Base-by-base conservation (phyloP, 1,140 invertebrate genomes). In the Caenorhabditis tropicalis region DNA sequence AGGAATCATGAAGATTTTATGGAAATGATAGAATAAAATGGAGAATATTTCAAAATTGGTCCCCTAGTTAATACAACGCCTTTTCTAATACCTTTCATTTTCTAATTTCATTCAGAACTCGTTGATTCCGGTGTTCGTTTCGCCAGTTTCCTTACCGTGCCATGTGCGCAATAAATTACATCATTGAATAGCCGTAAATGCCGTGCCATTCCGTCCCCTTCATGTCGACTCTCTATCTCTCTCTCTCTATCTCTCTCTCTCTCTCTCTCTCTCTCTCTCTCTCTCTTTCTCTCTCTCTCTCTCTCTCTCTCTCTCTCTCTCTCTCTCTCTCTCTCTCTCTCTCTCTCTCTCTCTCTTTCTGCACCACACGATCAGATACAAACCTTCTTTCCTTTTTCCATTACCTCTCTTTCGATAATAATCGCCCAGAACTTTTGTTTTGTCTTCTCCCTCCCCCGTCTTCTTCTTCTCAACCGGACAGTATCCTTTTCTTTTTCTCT, bases 141-240 rank as follows among this genome's bases (percentile, higher is more conserved):
- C 48, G 21, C 29, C 53, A 24, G 58, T 33, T 60, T 36, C 36
- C 58, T 33, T 65, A 16, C 53, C 21, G 5, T 65, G 48, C 58
- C 16, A 36, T 56, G 53, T 56, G 53, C 29, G 9, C 12, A 65
- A 65, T 65, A 65, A 65, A 65, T 65, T 31, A 65, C 58, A 65
- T 31, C 58, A n/a, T 65, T n/a, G 21, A 65, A 65, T 65, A 36
- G 58, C 58, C 58, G 58, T 65, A 65, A 65, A 65, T 65, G 58
- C 58, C 58, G 31, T 65, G 58, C 58, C 58, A 24, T 65, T 43
- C 39, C 39, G 39, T 43, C 39, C 12, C 12, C 39, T 43, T 43
- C n/a, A n/a, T n/a, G n/a, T n/a, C n/a, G n/a, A n/a, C 27, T 10
- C 24, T 58, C 27, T 58, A 21, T 27, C 27, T 58, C 7, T 31